Percentiles rank a stretch among this genome's conserved stretches.
These are phyloP conservation scores for Mesochorus sp. DNA, from an alignment of 2,888 invertebrate species.

Conservation along the genomic window DNA sequence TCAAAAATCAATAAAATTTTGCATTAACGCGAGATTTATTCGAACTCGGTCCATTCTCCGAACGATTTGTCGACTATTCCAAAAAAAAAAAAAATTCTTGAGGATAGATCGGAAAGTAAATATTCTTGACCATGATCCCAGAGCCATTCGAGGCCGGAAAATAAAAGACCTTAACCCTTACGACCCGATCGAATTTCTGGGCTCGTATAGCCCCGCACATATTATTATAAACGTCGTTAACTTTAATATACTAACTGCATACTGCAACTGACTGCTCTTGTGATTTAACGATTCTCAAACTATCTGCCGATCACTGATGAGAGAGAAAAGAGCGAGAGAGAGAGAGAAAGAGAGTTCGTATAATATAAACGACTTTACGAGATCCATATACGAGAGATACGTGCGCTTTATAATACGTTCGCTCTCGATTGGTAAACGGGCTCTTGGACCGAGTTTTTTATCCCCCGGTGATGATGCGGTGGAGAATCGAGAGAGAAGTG, in stretches of 20 bases:
- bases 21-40: no score
- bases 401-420: conserved; percentile 20
- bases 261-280: conserved; percentile 19
- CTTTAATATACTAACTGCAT: conserved; percentile 31
- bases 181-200: conserved; percentile 19
- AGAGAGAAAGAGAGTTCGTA: conserved; percentile 35
- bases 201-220: conserved; percentile 16
- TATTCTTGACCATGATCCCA: no score
- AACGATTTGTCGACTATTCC: no score
- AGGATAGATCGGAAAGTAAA: neutral
- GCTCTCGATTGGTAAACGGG: neutral
- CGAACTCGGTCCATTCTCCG: no score
- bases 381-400: neutral
- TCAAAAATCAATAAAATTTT: no score
- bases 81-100: neutral
- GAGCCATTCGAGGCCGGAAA: no score
- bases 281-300: conserved; percentile 57
- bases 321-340: no score
- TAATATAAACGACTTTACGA: conserved; percentile 54
- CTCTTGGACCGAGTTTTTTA: neutral
- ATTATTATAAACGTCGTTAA: conserved; percentile 57
- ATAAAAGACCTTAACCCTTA: conserved; percentile 10
- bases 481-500: neutral
- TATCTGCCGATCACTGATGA: conserved; percentile 57
- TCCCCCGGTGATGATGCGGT: conserved; percentile 6